Percentiles rank a stretch among this genome's conserved stretches.
Evolutionary conservation across 2,797 vertebrate species (phyloP).

Genomic region (Crocodylus rhombifer): DNA sequence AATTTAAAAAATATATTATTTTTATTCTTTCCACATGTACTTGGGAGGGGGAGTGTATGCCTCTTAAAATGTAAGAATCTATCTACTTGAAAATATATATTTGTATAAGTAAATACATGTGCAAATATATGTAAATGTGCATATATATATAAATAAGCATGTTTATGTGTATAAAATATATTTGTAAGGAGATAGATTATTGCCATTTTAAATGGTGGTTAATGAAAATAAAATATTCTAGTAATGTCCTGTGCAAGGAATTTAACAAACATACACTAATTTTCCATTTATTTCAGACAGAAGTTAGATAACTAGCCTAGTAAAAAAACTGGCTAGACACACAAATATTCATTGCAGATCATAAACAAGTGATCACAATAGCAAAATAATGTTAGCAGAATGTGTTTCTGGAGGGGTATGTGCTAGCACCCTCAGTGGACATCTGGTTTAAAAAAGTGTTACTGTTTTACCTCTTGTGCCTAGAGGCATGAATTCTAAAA

Average conservation of each 20-base stretch:
- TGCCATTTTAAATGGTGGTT: neutral
- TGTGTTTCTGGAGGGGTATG: neutral
- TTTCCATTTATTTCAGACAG: neutral
- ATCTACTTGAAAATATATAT: no score
- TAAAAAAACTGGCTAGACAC: neutral
- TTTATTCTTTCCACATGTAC: no score
- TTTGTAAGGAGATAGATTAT: neutral
- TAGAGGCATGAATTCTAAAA: slow-evolving; percentile 48
- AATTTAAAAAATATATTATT: no score
- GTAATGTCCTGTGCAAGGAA: neutral
- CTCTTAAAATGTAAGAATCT: no score
- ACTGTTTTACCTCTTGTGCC: slow-evolving; percentile 31
- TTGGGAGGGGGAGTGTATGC: no score
- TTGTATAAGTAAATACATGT: no score
- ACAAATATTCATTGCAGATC: neutral
- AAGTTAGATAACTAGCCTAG: neutral
- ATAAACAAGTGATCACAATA: neutral
- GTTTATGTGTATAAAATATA: no score
- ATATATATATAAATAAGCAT: no score
- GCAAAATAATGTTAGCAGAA: neutral
- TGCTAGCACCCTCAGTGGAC: neutral
- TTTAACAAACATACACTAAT: neutral
- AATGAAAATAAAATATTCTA: neutral
- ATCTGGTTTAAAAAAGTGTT: neutral
- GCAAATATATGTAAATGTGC: no score